A percentile compares a stretch with the other conserved stretches of the same genome.
Evolutionary conservation across 2,888 invertebrate genomes (phyloP).

Genomic region (Anthophora plumipes): DNA sequence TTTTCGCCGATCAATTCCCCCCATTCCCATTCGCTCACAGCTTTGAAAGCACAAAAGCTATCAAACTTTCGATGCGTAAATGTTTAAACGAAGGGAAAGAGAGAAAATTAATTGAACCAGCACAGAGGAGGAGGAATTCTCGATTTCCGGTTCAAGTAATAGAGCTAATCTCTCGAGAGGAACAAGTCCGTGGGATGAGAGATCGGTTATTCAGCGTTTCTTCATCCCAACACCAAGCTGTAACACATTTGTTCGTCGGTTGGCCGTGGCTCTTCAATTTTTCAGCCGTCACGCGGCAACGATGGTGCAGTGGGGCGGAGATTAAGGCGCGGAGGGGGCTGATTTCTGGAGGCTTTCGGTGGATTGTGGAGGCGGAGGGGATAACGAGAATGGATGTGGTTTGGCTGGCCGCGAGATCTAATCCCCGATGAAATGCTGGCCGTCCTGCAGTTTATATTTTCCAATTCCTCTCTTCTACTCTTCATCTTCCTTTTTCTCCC

Average conservation of each 20-base stretch:
- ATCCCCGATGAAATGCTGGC: slow-evolving; percentile 60
- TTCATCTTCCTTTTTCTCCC: background rate
- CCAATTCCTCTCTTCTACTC: slow-evolving; percentile 13
- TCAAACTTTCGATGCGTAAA: too few species aligned
- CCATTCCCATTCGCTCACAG: too few species aligned
- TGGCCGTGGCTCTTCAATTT: slow-evolving; percentile 2
- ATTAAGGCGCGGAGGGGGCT: slow-evolving; percentile 26
- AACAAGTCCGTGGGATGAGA: background rate
- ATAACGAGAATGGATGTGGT: slow-evolving; percentile 65
- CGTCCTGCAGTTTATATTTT: slow-evolving; percentile 53
- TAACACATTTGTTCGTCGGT: background rate
- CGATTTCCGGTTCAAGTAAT: background rate
- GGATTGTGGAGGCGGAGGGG: slow-evolving; percentile 40
- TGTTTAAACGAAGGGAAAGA: too few species aligned
- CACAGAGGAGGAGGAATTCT: too few species aligned
- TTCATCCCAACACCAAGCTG: too few species aligned
- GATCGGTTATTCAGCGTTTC: background rate
- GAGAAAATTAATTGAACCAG: too few species aligned
- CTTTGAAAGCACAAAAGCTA: too few species aligned
- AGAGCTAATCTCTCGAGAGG: background rate
- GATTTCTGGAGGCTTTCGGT: slow-evolving; percentile 45
- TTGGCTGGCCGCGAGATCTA: slow-evolving; percentile 51
- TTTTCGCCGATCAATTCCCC: too few species aligned
- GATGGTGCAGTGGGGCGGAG: background rate
- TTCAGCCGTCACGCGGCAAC: background rate